Conservation (phyloP, 2,113 vertebrate species). For the Leptobrachium ailaonicum region DNA sequence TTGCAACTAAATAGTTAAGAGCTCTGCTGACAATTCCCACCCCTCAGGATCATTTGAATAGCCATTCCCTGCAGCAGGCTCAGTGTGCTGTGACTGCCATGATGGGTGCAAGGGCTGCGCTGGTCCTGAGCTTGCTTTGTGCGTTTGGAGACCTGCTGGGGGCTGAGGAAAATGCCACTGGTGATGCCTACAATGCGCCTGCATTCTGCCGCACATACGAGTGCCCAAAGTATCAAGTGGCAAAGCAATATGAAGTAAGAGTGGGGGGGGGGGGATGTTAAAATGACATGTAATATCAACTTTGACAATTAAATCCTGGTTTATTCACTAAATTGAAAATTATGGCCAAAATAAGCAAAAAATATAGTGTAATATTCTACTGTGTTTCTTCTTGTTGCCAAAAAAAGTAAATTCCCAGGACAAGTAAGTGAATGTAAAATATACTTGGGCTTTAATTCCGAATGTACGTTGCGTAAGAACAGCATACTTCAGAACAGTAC, state of each 20-base stretch:
- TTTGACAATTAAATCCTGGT: too few relatives aligned
- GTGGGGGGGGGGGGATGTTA: not conserved
- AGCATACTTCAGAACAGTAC: too few relatives aligned
- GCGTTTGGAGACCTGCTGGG: not conserved
- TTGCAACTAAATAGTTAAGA: too few relatives aligned
- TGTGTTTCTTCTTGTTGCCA: too few relatives aligned
- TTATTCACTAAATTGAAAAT: too few relatives aligned
- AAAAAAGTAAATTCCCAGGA: too few relatives aligned
- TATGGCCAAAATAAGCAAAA: too few relatives aligned
- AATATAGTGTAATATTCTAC: too few relatives aligned
- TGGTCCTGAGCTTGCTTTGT: slow-evolving; percentile 22
- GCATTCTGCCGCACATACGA: slow-evolving; percentile 12
- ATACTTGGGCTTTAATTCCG: too few relatives aligned
- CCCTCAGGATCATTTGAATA: not conserved
- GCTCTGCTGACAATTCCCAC: not conserved
- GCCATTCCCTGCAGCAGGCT: not conserved
- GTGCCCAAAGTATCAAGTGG: slow-evolving; percentile 32
- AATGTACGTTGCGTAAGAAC: too few relatives aligned
- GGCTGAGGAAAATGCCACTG: not conserved
- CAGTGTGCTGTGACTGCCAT: not conserved
- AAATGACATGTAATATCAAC: too few relatives aligned
- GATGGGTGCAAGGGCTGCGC: not conserved
- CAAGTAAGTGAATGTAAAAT: too few relatives aligned
- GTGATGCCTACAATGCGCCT: not conserved
- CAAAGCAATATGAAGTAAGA: slow-evolving; percentile 30